These are phyloP conservation scores for Falco berigora DNA, from an alignment of 2,797 vertebrate species.

Conservation along the genomic window DNA sequence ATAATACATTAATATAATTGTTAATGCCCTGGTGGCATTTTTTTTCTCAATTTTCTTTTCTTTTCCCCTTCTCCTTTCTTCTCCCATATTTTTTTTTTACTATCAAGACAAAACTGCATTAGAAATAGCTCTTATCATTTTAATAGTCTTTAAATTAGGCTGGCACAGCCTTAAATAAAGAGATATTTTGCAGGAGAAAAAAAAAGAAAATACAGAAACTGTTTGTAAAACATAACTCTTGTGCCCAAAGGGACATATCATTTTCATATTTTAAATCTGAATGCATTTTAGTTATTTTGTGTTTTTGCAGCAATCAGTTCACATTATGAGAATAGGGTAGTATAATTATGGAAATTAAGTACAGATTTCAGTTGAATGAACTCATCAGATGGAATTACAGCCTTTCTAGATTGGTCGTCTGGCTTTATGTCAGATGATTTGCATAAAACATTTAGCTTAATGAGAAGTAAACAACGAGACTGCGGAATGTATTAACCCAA, in stretches of 20 bases:
- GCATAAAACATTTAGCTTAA: conserved; percentile 79
- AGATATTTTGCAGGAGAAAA: conserved; percentile 47
- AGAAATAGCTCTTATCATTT: conserved; percentile 48
- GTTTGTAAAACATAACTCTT: conserved; percentile 72
- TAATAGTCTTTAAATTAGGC: conserved; percentile 58
- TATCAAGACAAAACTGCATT: conserved; percentile 7
- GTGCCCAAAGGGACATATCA: conserved; percentile 70
- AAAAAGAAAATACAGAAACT: conserved; percentile 52
- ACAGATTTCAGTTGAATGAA: conserved; percentile 78
- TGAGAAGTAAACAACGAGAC: conserved; percentile 77
- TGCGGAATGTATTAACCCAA: conserved; percentile 70
- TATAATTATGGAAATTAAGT: conserved; percentile 79
- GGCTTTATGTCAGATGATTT: conserved; percentile 76
- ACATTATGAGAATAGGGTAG: conserved; percentile 76
- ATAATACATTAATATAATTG: conserved; percentile 32
- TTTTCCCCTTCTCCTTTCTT: neutral
- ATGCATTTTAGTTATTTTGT: conserved; percentile 70
- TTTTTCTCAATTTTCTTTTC: neutral
- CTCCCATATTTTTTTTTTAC: neutral
- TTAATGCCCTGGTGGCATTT: neutral
- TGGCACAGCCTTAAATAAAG: conserved; percentile 63
- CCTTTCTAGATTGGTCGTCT: conserved; percentile 74
- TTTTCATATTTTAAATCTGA: conserved; percentile 74
- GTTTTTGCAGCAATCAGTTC: conserved; percentile 74
- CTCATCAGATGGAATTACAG: conserved; percentile 78